These are phyloP conservation scores for Bathynomus jamesi DNA, from an alignment of 1,140 invertebrate species.

Conservation along the genomic window DNA sequence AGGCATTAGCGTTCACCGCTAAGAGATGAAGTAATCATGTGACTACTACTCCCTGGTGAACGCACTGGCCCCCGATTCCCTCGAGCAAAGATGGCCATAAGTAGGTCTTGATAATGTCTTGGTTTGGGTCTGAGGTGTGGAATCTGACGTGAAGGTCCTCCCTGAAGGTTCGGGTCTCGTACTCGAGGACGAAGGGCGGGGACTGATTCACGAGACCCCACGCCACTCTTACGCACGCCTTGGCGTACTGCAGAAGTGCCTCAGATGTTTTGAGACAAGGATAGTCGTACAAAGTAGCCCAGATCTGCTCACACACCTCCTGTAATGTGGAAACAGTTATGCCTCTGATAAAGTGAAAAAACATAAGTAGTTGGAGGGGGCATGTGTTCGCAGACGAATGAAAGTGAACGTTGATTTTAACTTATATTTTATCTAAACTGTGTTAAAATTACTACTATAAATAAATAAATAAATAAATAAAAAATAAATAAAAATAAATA, in stretches of 20 bases:
- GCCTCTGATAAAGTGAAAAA: background rate
- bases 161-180: slow-evolving; percentile 51
- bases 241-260: slow-evolving; percentile 55
- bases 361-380: no score
- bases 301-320: slow-evolving; percentile 58
- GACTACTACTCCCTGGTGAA: slow-evolving; percentile 62
- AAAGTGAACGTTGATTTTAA: background rate
- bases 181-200: slow-evolving; percentile 37
- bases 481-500: no score
- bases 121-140: slow-evolving; percentile 54
- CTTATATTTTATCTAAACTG: background rate
- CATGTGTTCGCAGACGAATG: no score
- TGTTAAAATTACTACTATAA: no score
- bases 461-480: no score
- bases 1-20: no score
- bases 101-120: slow-evolving; percentile 54
- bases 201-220: slow-evolving; percentile 56
- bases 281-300: slow-evolving; percentile 65
- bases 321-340: slow-evolving; percentile 40
- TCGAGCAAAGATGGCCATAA: slow-evolving; percentile 64
- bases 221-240: slow-evolving; percentile 55
- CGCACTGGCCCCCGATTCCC: slow-evolving; percentile 54
- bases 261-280: slow-evolving; percentile 58
- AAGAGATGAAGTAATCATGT: slow-evolving; percentile 48
- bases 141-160: slow-evolving; percentile 56